Conservation (phyloP, 2,888 invertebrate species). For the Pterostichus madidus region DNA sequence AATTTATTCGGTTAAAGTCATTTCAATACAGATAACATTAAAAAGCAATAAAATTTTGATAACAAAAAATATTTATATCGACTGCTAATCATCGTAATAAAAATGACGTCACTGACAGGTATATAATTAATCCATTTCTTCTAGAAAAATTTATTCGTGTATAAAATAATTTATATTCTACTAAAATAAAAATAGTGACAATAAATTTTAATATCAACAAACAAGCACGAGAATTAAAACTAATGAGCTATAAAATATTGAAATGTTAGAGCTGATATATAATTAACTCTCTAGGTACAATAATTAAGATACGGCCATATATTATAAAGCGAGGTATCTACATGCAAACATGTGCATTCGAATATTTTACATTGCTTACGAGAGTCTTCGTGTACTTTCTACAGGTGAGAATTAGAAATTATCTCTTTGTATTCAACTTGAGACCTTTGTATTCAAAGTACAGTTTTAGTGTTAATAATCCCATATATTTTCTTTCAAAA, state of each 20-base stretch:
- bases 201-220: constrained; percentile 57
- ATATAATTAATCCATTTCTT: constrained; percentile 46
- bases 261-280: constrained; percentile 60
- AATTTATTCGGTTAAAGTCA: neutral
- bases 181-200: constrained; percentile 56
- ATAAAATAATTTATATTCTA: constrained; percentile 48
- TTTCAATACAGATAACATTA: neutral
- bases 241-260: constrained; percentile 66
- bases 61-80: constrained; percentile 29
- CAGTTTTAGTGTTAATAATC: constrained; percentile 18
- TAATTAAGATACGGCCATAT: constrained; percentile 50
- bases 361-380: constrained; percentile 32
- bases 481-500: constrained; percentile 14
- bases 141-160: constrained; percentile 42
- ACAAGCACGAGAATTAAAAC: constrained; percentile 54
- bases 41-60: constrained; percentile 16
- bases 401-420: constrained; percentile 47
- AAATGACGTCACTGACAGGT: constrained; percentile 15
- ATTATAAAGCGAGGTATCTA: constrained; percentile 19
- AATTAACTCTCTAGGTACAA: constrained; percentile 53
- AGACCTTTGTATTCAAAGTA: constrained; percentile 32
- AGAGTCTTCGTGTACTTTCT: constrained; percentile 31
- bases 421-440: constrained; percentile 4
- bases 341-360: constrained; percentile 32
- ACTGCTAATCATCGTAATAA: constrained; percentile 26